Conservation (phyloP, 2,888 invertebrate genomes). For the Drosophila neutralis region DNA sequence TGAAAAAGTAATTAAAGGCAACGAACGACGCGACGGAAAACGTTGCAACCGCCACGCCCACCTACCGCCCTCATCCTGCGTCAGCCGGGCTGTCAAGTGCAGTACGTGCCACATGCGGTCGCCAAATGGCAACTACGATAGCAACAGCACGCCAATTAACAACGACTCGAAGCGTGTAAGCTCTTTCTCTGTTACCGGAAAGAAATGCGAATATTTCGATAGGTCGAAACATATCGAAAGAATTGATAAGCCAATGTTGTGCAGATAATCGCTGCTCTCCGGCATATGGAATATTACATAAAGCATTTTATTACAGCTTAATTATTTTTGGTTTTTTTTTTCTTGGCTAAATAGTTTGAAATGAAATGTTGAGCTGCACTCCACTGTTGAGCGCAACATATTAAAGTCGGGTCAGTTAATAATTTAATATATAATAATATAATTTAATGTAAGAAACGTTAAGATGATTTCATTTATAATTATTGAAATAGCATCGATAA, state of each 20-base stretch:
- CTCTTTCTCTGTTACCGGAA: conserved; percentile 13
- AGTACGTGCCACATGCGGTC: conserved; percentile 75
- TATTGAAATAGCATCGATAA: too few relatives aligned
- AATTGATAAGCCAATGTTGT: background rate
- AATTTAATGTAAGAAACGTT: too few relatives aligned
- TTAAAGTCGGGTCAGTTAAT: background rate
- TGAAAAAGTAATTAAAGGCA: conserved; percentile 77
- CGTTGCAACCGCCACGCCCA: conserved; percentile 52
- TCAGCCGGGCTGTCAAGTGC: conserved; percentile 64
- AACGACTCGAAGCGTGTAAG: conserved; percentile 17
- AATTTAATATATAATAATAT: too few relatives aligned
- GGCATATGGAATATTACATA: too few relatives aligned
- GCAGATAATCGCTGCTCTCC: background rate
- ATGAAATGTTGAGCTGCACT: background rate
- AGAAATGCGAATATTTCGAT: background rate
- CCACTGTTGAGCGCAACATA: background rate
- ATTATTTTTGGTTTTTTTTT: too few relatives aligned
- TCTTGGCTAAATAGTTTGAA: too few relatives aligned
- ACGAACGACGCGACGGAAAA: conserved; percentile 30
- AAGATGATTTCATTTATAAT: too few relatives aligned
- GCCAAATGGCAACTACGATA: conserved; percentile 60
- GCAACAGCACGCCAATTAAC: conserved; percentile 2
- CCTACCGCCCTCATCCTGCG: conserved; percentile 10
- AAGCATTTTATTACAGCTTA: too few relatives aligned
- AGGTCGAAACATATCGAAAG: background rate